Evolutionary conservation across 2,113 vertebrate species (phyloP).

Genomic region (Columba livia): DNA sequence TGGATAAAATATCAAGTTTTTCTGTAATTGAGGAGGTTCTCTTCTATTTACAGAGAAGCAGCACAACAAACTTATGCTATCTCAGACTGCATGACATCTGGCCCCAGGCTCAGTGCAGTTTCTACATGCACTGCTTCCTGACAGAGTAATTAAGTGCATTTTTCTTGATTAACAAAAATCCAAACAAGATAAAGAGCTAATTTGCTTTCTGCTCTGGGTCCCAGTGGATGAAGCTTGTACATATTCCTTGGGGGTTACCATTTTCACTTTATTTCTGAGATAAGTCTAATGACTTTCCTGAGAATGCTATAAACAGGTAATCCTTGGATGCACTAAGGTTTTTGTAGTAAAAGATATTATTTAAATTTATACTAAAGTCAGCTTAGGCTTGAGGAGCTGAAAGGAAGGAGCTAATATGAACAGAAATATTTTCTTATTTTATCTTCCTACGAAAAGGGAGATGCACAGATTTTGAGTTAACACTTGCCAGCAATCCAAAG

Average conservation of each 20-base stretch:
- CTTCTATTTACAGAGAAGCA: conserved; percentile 11
- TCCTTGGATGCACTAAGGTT: background rate
- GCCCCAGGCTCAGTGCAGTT: conserved; percentile 46
- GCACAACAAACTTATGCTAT: conserved; percentile 21
- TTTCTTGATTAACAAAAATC: conserved; percentile 69
- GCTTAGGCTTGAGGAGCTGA: background rate
- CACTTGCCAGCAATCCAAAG: background rate
- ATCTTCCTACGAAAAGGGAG: background rate
- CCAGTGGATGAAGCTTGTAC: conserved; percentile 14
- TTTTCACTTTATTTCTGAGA: background rate
- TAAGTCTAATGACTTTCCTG: background rate
- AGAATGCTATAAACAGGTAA: background rate
- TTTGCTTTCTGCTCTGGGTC: conserved; percentile 62
- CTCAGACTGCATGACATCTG: conserved; percentile 54
- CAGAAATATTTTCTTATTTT: conserved; percentile 14
- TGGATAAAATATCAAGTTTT: background rate
- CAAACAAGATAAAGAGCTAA: conserved; percentile 67
- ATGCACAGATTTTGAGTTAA: background rate
- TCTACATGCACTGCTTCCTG: conserved; percentile 59
- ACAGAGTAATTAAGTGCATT: conserved; percentile 69
- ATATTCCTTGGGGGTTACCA: background rate
- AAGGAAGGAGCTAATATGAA: background rate
- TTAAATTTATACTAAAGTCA: background rate
- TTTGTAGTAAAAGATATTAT: background rate
- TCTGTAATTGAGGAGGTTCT: conserved; percentile 11